Conservation (phyloP, 2,888 invertebrate species). For the Perithous albicinctus region DNA sequence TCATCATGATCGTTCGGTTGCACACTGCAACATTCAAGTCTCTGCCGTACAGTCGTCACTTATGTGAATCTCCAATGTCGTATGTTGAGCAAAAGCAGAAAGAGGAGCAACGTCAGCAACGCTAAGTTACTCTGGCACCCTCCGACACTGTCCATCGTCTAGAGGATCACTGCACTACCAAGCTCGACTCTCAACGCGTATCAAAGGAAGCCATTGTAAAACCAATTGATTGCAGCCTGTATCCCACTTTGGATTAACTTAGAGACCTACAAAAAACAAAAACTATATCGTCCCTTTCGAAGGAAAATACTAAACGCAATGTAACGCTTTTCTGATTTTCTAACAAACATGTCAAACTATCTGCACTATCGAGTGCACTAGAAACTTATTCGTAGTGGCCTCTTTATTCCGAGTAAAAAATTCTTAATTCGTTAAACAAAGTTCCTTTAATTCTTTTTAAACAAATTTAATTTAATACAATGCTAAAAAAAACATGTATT, state of each 20-base stretch:
- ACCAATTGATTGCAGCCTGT: background rate
- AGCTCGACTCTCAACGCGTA: conserved; percentile 22
- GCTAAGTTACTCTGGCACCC: conserved; percentile 10
- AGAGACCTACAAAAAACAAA: too few species aligned
- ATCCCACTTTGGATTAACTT: background rate
- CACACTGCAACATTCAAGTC: background rate
- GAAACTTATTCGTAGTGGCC: too few species aligned
- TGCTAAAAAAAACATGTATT: too few species aligned
- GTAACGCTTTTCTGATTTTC: background rate
- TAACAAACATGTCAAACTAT: too few species aligned
- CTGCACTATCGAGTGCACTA: too few species aligned
- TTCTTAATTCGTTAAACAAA: too few species aligned
- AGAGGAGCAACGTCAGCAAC: conserved; percentile 31
- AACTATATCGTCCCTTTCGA: background rate
- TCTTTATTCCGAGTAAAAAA: too few species aligned
- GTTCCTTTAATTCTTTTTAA: too few species aligned
- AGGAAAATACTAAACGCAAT: background rate
- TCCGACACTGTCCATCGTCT: conserved; percentile 5
- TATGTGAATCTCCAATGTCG: background rate
- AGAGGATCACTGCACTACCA: background rate
- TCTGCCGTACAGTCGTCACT: conserved; percentile 18
- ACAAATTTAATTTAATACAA: too few species aligned
- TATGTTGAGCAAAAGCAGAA: background rate
- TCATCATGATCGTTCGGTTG: conserved; percentile 7
- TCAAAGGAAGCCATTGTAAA: conserved; percentile 51